Conservation (phyloP, 2,797 vertebrate genomes). For the Otolemur crassicaudatus region DNA sequence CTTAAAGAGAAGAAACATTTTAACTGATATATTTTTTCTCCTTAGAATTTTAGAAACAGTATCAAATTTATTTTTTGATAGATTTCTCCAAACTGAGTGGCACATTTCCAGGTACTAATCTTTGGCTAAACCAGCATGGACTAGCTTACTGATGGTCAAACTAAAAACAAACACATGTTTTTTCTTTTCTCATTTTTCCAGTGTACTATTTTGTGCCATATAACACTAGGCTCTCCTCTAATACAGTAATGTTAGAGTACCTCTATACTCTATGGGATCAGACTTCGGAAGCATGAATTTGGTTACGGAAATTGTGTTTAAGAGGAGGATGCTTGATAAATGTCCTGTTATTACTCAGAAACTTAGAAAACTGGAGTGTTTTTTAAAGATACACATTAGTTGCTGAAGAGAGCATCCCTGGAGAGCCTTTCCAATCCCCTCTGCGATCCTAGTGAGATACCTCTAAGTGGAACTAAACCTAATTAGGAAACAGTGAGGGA, state of each 20-base stretch:
- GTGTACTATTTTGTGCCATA: neutral
- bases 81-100: neutral
- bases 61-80: neutral
- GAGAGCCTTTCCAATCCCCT: neutral
- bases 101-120: neutral
- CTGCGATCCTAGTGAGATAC: neutral
- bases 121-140: neutral
- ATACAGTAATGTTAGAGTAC: neutral
- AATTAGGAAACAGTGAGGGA: conserved; percentile 30
- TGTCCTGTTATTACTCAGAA: neutral
- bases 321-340: neutral
- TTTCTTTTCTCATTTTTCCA: neutral
- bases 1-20: neutral
- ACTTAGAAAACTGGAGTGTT: neutral
- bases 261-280: neutral
- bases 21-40: neutral
- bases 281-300: neutral
- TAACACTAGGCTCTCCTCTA: neutral
- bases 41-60: neutral
- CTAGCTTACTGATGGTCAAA: neutral
- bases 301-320: neutral
- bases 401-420: neutral
- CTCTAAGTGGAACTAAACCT: neutral
- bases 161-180: neutral
- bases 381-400: neutral